phyloP scores from a whole-genome alignment of 2,797 vertebrate species.

The Notoglanidium macrostoma region DNA sequence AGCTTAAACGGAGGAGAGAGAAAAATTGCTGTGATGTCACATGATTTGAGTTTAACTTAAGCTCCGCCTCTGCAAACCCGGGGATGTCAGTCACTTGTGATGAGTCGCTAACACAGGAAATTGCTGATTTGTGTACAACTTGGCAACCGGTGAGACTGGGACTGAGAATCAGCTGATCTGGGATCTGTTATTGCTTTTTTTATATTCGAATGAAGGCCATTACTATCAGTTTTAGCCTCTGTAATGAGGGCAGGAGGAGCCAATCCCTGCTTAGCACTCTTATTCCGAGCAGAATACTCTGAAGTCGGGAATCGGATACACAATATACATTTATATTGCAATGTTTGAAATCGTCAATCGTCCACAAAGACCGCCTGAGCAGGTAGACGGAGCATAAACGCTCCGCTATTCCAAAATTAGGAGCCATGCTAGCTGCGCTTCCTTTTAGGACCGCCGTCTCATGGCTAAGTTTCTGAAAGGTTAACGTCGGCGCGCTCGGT shows the following conservation, averaged over 20 bases:
- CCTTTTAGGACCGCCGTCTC: not conserved
- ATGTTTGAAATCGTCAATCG: not conserved
- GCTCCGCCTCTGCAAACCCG: not conserved
- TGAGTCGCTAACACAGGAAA: not conserved
- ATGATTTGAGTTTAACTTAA: not conserved
- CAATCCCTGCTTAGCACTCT: not conserved
- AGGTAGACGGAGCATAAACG: not conserved
- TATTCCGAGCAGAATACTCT: not conserved
- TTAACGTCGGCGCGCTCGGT: not conserved
- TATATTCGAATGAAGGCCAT: not conserved
- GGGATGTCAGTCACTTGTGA: not conserved
- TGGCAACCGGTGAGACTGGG: not conserved
- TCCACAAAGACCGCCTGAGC: not conserved
- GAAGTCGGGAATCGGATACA: not conserved
- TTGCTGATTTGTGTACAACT: not conserved
- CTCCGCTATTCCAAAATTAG: not conserved
- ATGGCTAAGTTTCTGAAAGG: not conserved
- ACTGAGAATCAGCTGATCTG: slow-evolving; percentile 37
- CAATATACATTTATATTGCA: not conserved
- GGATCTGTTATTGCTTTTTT: slow-evolving; percentile 47
- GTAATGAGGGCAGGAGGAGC: not conserved
- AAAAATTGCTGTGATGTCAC: not conserved
- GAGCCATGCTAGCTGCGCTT: not conserved
- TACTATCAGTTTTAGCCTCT: not conserved
- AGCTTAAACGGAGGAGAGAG: not conserved